These are phyloP conservation scores for Ectropis crepuscularia DNA, from an alignment of 2,888 invertebrate species.

Conservation along the genomic window DNA sequence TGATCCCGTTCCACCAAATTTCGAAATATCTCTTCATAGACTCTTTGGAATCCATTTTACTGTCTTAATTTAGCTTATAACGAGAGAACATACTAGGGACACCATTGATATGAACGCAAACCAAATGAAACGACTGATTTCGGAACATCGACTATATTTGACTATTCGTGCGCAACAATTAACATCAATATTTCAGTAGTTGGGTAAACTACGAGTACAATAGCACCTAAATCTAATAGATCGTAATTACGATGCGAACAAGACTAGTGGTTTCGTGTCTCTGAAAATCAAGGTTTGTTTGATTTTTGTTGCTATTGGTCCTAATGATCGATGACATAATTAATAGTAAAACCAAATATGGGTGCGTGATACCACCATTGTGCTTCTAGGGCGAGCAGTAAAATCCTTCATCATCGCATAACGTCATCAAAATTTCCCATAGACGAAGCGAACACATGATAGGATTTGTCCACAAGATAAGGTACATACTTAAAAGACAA, in stretches of 20 bases:
- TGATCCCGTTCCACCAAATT: slow-evolving; percentile 80
- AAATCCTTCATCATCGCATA: too few species aligned
- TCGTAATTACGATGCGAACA: slow-evolving; percentile 29
- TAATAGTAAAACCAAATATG: too few species aligned
- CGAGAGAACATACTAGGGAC: neutral
- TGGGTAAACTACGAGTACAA: slow-evolving; percentile 28
- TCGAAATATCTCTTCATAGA: slow-evolving; percentile 62
- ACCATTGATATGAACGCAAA: slow-evolving; percentile 3
- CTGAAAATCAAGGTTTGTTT: slow-evolving; percentile 1
- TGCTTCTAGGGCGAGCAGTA: too few species aligned
- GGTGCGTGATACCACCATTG: too few species aligned
- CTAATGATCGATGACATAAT: slow-evolving; percentile 1
- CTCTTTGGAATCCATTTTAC: slow-evolving; percentile 54
- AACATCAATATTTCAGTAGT: slow-evolving; percentile 38
- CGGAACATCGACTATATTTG: slow-evolving; percentile 32
- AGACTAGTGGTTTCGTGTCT: slow-evolving; percentile 18
- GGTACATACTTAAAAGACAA: too few species aligned
- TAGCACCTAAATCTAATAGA: slow-evolving; percentile 24
- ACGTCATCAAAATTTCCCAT: too few species aligned
- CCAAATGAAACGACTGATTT: slow-evolving; percentile 25
- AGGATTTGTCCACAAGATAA: too few species aligned
- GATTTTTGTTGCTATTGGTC: slow-evolving; percentile 8
- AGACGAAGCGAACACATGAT: too few species aligned
- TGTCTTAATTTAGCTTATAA: neutral
- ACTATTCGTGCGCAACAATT: slow-evolving; percentile 40